These are phyloP conservation scores for Avahi laniger DNA, from an alignment of 2,797 vertebrate species.

Conservation along the genomic window DNA sequence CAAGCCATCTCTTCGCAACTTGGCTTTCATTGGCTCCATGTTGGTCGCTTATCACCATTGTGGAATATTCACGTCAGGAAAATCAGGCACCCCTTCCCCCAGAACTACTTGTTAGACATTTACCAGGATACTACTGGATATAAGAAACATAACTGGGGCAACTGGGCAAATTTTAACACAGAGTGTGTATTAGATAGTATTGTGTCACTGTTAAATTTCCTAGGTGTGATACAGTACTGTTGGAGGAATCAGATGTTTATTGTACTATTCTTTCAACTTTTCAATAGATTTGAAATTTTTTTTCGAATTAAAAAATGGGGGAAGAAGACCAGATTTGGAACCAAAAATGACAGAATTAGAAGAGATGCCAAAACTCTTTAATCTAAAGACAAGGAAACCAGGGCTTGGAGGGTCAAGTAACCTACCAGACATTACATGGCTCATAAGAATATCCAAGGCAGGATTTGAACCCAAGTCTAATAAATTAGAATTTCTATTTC, in stretches of 20 bases:
- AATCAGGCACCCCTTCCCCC: fast-evolving
- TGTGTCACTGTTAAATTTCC: background rate
- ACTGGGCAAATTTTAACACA: background rate
- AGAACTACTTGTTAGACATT: background rate
- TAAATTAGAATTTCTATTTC: background rate
- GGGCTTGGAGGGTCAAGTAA: background rate
- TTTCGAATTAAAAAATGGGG: background rate
- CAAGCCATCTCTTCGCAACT: background rate
- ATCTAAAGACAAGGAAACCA: background rate
- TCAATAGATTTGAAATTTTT: slow-evolving; percentile 3
- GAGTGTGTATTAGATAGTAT: background rate
- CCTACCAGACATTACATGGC: background rate
- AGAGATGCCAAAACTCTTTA: background rate
- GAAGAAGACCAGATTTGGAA: background rate
- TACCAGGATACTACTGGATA: background rate
- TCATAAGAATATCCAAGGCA: background rate
- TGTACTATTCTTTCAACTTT: slow-evolving; percentile 25
- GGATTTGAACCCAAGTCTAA: background rate
- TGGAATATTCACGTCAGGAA: background rate
- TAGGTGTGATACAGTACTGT: background rate
- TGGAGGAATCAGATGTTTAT: background rate
- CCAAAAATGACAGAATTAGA: background rate
- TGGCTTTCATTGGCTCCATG: background rate
- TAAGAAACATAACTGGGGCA: background rate
- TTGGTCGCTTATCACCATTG: background rate